Base-by-base conservation (phyloP, 1,140 invertebrate species). In the Diorhabda sublineata region DNA sequence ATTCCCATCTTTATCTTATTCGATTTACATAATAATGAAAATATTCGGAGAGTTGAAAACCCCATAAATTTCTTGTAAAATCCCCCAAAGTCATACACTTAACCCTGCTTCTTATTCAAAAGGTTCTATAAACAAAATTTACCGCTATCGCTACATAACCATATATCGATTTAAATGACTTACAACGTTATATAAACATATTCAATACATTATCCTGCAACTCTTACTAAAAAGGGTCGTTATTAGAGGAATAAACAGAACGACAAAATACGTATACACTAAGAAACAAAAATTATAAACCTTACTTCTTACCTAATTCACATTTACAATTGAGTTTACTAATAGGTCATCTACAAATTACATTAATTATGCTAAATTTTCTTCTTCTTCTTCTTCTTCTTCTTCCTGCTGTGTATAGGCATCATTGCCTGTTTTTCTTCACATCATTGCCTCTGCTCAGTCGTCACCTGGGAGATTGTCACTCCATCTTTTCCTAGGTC, bases 131-230 rank as follows among this genome's bases (percentile, higher is more conserved):
- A 52, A 52, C 47, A 52, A 52, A 52, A 52, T 52, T 52, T 52
- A 52, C 47, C 4, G 47, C 47, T n/a, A 52, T 52, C 47, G 47
- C 6, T 52, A 52, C n/a, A 52, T 52, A 52, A 52, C 47, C 47
- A 52, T 52, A 52, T 52, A 52, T 52, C 47, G 47, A 52, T 4
- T 52, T 52, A 52, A 52, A 52, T 52, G 47, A 52, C 47, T 52
- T 52, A 52, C 47, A 52, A 52, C n/a, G 47, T 52, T 52, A 52
- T 52, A 52, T 52, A 52, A 52, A 52, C 47, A 52, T 52, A 52
- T 52, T 52, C 4, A 52, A 52, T 52, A 52, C 47, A 52, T 52
- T 52, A 52, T 52, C 47, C 47, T 52, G 6, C n/a, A 52, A n/a
- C n/a, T n/a, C 6, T 52, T 8, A 52, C 47, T 52, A 52, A 4